Base-by-base conservation (phyloP, 2,113 vertebrate genomes). In the Rhynchopsitta pachyrhyncha region DNA sequence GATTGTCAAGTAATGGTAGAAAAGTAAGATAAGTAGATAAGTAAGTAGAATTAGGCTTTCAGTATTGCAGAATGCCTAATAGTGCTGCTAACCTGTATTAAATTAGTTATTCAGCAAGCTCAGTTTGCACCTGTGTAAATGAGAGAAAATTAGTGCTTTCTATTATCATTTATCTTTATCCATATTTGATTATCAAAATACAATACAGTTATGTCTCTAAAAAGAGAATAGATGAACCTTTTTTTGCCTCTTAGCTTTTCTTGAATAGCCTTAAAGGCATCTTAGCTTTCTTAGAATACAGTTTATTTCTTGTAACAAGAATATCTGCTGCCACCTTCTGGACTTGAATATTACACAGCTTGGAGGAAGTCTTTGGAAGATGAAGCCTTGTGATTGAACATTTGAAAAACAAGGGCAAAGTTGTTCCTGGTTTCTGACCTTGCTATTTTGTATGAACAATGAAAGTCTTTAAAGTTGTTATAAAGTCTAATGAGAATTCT, bases 291-390 rank as follows among this genome's bases (percentile, higher is more conserved):
- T 42, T 49, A 47, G 41, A 76, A 73, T 1, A 50, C 17, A 7
- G 15, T 13, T 47, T 29, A 2, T 46, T 83, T 90, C 6, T 59
- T 29, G 7, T 52, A 16, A 75, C 49, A 83, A 92, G 52, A 76
- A 50, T 29, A 67, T 96, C 95, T 97, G 95, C 97, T 97, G 97
- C 98, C 98, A 96, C 49, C 98, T 97, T 31, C 96, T 96, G 98
- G 98, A 79, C 31, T 53, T 82, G 24, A 37, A 1, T 10, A 41
- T 39, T 59, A 42, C 35, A 73, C 37, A 75, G 60, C 28, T 47
- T 67, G 31, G 28, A 52, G 57, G 25, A 55, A 74, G 25, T 20
- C 37, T 31, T 60, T 67, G 1, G n/a, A 11, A 28, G 15, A 24
- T 18, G 44, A 37, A 82, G 33, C 28, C 14, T 35, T 19, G 16